Evolutionary conservation across 2,888 invertebrate genomes (phyloP), one percentile per base, ranked within the genome.

Genomic region (Nomada lathburiana): DNA sequence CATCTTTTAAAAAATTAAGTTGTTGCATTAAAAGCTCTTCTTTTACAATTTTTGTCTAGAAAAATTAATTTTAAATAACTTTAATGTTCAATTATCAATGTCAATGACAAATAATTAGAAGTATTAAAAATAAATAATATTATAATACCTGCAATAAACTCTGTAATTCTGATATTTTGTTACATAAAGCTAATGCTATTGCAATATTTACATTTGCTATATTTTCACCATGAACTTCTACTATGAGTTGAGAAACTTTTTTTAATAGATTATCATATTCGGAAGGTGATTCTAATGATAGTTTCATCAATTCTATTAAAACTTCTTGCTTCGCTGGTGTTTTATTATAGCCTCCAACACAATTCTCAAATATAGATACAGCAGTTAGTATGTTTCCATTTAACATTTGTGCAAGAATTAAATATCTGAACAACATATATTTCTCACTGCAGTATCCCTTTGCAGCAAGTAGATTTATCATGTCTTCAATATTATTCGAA

Each of bases 291-390:
- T 11, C 11, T 1, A 44, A 1, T 5, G 18, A 55, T 20, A 55
- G n/a, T 86, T 75, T 26, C 2, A 88, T 90, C 55, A 95, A 81
- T 69, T 92, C 89, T n/a, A 85, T 83, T 4, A 96, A 89, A 0
- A 97, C 83, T 92, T 96, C 96, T 84, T 96, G 95, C 89, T 96
- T 96, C 13, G 96, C 91, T 0, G 97, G 97, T 0, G 96, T 96
- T 85, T 95, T 95, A 70, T 94, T 95, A 90, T 96, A 95, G 60
- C 94, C 94, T 1, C 93, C 90, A 0, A 95, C 94, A 70, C 95
- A 91, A 0, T 94, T 90, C 23, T 92, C 91, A 88, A 95, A 96
- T 77, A 95, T 95, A n/a, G 94, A 90, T 0, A 96, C 95, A 0
- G 96, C 96, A 36, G 93, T 94, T 80, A 93, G 90, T 29, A 95